phyloP scores from a whole-genome alignment of 2,113 vertebrate species.

The Tylochromis polylepis region DNA sequence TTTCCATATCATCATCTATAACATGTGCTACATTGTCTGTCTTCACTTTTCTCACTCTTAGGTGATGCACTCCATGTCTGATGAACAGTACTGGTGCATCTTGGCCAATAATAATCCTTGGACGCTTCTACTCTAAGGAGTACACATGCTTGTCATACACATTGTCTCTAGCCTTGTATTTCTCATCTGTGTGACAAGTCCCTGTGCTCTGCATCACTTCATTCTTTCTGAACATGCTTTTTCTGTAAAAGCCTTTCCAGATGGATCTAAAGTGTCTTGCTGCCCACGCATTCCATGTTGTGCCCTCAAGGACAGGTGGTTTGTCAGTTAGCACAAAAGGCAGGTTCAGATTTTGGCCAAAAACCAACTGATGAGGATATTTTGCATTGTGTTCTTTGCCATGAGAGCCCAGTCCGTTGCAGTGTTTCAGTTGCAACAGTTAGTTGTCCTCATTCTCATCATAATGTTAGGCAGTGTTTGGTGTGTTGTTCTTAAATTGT shows the following conservation, averaged over 20 bases:
- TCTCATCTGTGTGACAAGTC: neutral
- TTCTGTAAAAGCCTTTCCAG: conserved; percentile 17
- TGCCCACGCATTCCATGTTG: neutral
- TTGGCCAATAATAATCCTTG: conserved; percentile 8
- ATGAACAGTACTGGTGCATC: neutral
- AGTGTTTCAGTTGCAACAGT: neutral
- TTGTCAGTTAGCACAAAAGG: conserved; percentile 6
- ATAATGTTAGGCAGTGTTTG: neutral
- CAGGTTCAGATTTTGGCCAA: conserved; percentile 37
- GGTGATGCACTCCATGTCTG: neutral
- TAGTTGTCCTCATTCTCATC: neutral
- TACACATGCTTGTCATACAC: conserved; percentile 8
- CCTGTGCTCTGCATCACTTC: neutral
- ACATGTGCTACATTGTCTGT: neutral
- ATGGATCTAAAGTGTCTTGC: neutral
- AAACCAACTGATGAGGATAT: conserved; percentile 20
- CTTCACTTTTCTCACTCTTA: neutral
- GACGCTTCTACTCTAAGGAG: neutral
- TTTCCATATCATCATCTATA: neutral
- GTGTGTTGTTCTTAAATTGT: neutral
- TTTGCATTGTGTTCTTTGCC: conserved; percentile 34
- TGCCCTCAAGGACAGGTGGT: neutral
- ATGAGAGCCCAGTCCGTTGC: conserved; percentile 24
- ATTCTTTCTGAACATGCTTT: conserved; percentile 2
- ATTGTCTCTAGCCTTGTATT: conserved; percentile 4